Base-by-base conservation (phyloP, 2,113 vertebrate species). In the Solea senegalensis region DNA sequence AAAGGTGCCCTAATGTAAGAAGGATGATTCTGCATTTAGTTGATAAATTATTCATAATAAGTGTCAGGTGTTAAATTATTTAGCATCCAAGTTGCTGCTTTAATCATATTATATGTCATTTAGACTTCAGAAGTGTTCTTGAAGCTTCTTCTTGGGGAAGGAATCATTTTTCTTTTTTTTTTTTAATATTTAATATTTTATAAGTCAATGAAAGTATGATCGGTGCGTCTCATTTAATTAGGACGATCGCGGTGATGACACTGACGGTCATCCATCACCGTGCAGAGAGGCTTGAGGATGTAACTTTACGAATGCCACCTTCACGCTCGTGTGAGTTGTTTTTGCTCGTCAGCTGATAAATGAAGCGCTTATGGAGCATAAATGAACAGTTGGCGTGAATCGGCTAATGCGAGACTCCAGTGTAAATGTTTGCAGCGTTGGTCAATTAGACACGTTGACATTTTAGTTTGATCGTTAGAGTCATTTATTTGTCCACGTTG, bases 41-140 rank as follows among this genome's bases (percentile, higher is more conserved):
- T 69, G 27, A 86, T 84, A 65, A 84, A 82, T 82, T 53, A 84
- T 84, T 83, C 58, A 84, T 78, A 67, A 65, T 80, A 59, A 78
- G 63, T 21, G 21, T 48, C 58, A 65, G 13, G 48, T 66, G 50
- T 71, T 88, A 52, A 85, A 86, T 79, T 72, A 85, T 88, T 90
- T 67, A 80, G 73, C 74, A 62, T 77, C 54, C 45, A 72, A 34
- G 49, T 55, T 40, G 4, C 51, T 41, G 45, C 46, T 69, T 75
- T 86, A 85, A 74, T 86, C 80, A 80, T 72, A 44, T 70, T 49
- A 53, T 87, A 61, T 40, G 80, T 82, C 78, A 73, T 84, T 71
- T 64, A 76, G 60, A 54, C 51, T 28, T 78, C 46, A 28, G 26
- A 48, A 4, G 48, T 50, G 1, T 34, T 34, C 3, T 54, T 76